Percentiles rank a stretch among this genome's conserved stretches.
Conservation (phyloP, 1,140 invertebrate genomes). For the Drosophila lini region DNA sequence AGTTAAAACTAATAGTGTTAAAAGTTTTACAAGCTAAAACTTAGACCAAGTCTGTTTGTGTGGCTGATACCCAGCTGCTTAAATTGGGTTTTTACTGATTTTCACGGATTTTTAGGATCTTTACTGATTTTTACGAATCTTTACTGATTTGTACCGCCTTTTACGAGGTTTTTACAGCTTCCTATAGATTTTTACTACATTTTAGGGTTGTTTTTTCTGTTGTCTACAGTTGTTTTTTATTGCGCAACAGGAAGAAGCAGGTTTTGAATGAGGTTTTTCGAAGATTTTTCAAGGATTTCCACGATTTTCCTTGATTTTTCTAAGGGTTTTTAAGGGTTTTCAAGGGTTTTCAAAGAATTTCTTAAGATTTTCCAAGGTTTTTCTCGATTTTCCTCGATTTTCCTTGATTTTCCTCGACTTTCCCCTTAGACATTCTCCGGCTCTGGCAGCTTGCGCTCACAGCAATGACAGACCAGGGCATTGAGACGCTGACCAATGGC, state of each 20-base stretch:
- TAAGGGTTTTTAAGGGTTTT: neutral
- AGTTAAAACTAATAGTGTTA: slow-evolving; percentile 17
- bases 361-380: neutral
- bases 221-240: neutral
- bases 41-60: slow-evolving; percentile 12
- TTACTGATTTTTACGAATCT: neutral
- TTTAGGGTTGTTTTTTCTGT: neutral
- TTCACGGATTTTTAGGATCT: neutral
- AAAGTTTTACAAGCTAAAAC: slow-evolving; percentile 12
- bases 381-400: neutral
- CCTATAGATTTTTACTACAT: too few species aligned
- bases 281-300: neutral
- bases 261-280: neutral
- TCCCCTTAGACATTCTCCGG: slow-evolving; percentile 78
- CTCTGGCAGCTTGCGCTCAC: slow-evolving; percentile 82
- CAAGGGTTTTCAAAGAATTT: too few species aligned
- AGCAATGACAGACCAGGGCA: slow-evolving; percentile 83
- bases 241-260: neutral
- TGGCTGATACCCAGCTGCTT: slow-evolving; percentile 8
- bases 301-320: too few species aligned
- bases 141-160: neutral
- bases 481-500: slow-evolving; percentile 79
- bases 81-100: neutral
- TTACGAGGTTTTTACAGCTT: neutral
- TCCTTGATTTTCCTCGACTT: neutral